Base-by-base conservation (phyloP, 2,797 vertebrate genomes). In the Chaunax sp. region DNA sequence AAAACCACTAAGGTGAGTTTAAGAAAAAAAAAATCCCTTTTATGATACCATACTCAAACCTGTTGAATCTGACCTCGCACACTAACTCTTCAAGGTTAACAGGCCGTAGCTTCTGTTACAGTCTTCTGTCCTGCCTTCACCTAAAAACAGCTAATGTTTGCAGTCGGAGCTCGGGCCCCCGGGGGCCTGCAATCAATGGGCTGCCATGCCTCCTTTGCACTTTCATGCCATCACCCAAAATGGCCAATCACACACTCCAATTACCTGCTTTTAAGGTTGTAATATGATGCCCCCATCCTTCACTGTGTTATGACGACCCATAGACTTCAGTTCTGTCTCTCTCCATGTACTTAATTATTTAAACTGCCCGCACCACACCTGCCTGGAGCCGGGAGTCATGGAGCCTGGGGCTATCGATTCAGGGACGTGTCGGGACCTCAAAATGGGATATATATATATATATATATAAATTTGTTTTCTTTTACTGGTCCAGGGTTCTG, bases 1-100 rank as follows among this genome's bases (percentile, higher is more conserved):
- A 99, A 99, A 94, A 99, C 98, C 72, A 99, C 98, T 15, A 96
- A 98, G 96, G 98, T 99, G 84, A 47, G 69, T 50, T 30, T 14
- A 11, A 67, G 23, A 43, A 44, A 20, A 14, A 12, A 19, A 11
- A 23, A 1, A 16, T 44, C 10, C 1, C 49, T 61, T 25, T 57
- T 23, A 14, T 52, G 28, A 14, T 2, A 18, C 30, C 25, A 25
- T 30, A 64, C 41, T 60, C 45, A 6, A 35, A 87, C 80, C 63
- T 84, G 84, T 87, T 85, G 86, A 69, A 49, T 44, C 7, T 33
- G 54, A 75, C 63, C 71, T 62, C 1, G 16, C 41, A 13, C 40
- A 18, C 23, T 15, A 20, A 44, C 66, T 38, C 30, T 4, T 72
- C 82, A 89, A 90, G 83, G 90, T 90, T 84, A 83, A 52, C 44